These are phyloP conservation scores for Lasioglossum villosulum DNA, from an alignment of 2,888 invertebrate genomes.

Conservation along the genomic window DNA sequence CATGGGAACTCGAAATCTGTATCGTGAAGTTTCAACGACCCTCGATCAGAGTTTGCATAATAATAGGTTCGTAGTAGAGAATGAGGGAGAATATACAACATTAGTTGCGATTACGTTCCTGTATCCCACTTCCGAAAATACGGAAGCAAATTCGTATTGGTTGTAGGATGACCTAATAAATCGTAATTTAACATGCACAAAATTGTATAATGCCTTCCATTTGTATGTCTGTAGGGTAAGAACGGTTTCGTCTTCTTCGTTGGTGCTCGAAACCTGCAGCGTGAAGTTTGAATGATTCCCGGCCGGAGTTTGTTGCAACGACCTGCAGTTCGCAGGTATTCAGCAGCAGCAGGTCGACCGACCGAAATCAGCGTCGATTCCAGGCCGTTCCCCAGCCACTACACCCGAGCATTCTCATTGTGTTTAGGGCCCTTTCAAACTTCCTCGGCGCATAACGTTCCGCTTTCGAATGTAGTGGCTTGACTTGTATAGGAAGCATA, in stretches of 20 bases:
- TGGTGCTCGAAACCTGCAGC: constrained; percentile 13
- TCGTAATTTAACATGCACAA: not conserved
- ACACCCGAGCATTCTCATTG: constrained; percentile 35
- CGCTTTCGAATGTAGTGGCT: constrained; percentile 13
- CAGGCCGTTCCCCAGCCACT: constrained; percentile 18
- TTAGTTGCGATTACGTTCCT: not conserved
- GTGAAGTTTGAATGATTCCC: constrained; percentile 25
- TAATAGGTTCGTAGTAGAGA: not conserved
- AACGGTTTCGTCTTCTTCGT: constrained; percentile 3
- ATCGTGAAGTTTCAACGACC: not conserved
- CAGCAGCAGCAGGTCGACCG: constrained; percentile 27
- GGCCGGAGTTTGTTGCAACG: not conserved
- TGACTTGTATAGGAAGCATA: not conserved
- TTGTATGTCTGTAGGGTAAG: not conserved
- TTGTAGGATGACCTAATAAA: not conserved
- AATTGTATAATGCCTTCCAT: not conserved
- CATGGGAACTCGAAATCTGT: constrained; percentile 5
- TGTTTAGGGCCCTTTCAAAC: constrained; percentile 34
- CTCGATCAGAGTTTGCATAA: no score
- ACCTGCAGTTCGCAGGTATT: constrained; percentile 37
- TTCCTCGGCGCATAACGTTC: constrained; percentile 25
- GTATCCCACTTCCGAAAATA: not conserved
- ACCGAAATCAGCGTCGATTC: constrained; percentile 36
- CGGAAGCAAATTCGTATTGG: not conserved
- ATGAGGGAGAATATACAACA: not conserved